Percentiles rank a stretch among this genome's conserved stretches.
Evolutionary conservation across 2,888 invertebrate species (phyloP).

Genomic region (Syritta pipiens): DNA sequence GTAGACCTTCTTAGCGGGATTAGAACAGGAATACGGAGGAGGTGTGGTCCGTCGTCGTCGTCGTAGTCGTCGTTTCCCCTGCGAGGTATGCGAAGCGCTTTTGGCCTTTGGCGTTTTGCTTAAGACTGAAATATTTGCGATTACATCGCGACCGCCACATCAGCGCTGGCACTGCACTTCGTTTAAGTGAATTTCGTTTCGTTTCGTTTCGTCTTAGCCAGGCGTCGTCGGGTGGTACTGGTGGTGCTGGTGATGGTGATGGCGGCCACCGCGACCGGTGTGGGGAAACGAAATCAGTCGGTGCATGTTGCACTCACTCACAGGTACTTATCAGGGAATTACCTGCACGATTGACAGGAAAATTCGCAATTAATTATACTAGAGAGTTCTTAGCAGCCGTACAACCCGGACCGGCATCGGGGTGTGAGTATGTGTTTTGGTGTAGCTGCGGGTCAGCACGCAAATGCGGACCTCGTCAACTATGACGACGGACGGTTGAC

Average conservation of each 20-base stretch:
- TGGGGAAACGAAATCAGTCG: slow-evolving; percentile 39
- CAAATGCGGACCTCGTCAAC: slow-evolving; percentile 66
- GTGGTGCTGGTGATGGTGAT: slow-evolving; percentile 1
- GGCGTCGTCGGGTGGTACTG: background rate
- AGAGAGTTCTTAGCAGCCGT: slow-evolving; percentile 38
- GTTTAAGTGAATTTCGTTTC: slow-evolving; percentile 61
- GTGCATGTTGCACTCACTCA: slow-evolving; percentile 68
- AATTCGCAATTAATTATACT: slow-evolving; percentile 68
- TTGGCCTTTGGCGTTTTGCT: slow-evolving; percentile 64
- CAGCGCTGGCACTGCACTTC: slow-evolving; percentile 39
- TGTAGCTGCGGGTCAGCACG: slow-evolving; percentile 65
- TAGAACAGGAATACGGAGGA: slow-evolving; percentile 29
- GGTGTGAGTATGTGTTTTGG: slow-evolving; percentile 34
- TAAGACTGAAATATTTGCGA: slow-evolving; percentile 63
- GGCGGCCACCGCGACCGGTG: background rate
- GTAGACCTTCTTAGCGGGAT: slow-evolving; percentile 39
- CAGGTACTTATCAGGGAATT: slow-evolving; percentile 68
- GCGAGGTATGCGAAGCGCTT: slow-evolving; percentile 7
- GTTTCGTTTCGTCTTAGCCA: slow-evolving; percentile 39
- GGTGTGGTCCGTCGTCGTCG: too few relatives aligned
- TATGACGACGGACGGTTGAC: slow-evolving; percentile 66
- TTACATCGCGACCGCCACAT: slow-evolving; percentile 63
- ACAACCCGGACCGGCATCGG: background rate
- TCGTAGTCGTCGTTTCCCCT: too few relatives aligned
- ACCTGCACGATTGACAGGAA: slow-evolving; percentile 69